Base-by-base conservation (phyloP, 2,888 invertebrate species). In the Fragum whitleyi region DNA sequence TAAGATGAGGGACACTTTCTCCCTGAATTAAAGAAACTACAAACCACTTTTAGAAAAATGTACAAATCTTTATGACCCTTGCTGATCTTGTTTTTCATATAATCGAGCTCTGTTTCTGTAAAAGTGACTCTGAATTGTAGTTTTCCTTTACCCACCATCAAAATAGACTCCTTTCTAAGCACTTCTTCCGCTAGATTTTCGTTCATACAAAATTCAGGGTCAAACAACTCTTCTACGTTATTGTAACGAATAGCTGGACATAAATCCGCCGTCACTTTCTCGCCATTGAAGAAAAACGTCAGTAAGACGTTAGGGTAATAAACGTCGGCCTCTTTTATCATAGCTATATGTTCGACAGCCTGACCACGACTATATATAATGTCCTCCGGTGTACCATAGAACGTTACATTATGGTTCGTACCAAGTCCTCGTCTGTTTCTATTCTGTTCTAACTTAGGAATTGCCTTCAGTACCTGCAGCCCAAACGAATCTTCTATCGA, bases 31-130 rank as follows among this genome's bases (percentile, higher is more conserved):
- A 29, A 51, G n/a, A 47, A 19, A 26, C 23, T 11, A 2, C 51
- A 28, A 2, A 68, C 28, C 2, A 28, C 26, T 19, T 68, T 68
- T 0, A 68, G 28, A 23, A 51, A 68, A 23, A 68, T 68, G 51
- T 68, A 68, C 11, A 68, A 29, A 19, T 19, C 16, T 51, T 47
- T 68, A 26, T 68, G 68, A 7, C 51, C 0, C n/a, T 47, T 28
- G 11, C 23, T 23, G 11, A 70, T 70, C 32, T 29, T 70, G 23
- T 55, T 55, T 36, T 55, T 70, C 36, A 70, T 70, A 32, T 70
- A 70, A 21, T 70, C 55, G 2, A 70, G 29, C 23, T 70, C 70
- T 2, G 70, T 70, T 36, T 70, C 70, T n/a, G 70, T 70, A 19
- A 29, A 55, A n/a, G 70, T 36, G 5, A 70, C 53, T 36, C 70